These are phyloP conservation scores for Pygmarrhopalites habei DNA, from an alignment of 1,140 invertebrate species.

Conservation along the genomic window DNA sequence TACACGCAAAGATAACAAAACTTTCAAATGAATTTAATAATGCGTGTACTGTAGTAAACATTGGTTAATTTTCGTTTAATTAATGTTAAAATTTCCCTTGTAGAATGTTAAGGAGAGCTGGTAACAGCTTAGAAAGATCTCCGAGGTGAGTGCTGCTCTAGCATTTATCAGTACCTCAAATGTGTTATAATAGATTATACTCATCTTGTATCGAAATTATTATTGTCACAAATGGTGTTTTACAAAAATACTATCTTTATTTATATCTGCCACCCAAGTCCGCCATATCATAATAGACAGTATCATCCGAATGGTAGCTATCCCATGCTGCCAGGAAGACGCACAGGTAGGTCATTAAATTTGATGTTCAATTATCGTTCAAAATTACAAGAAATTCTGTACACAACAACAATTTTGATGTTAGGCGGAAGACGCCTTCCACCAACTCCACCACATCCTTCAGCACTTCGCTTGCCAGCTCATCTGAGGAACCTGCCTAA, in stretches of 20 bases:
- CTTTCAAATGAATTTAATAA: neutral
- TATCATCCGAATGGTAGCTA: constrained; percentile 37
- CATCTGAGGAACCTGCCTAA: constrained; percentile 27
- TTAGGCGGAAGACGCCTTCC: constrained; percentile 44
- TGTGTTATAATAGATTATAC: no score
- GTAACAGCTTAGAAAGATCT: constrained; percentile 34
- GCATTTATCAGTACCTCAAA: no score
- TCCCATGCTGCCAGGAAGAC: constrained; percentile 36
- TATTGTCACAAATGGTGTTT: no score
- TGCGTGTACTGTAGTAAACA: neutral
- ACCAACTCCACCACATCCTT: constrained; percentile 50
- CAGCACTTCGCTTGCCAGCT: constrained; percentile 41
- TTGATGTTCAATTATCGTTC: neutral
- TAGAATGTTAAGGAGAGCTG: constrained; percentile 21
- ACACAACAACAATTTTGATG: neutral
- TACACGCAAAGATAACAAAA: no score
- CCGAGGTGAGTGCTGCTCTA: no score
- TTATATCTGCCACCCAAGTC: no score
- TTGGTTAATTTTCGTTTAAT: neutral
- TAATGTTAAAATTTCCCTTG: neutral
- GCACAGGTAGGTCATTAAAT: constrained; percentile 20
- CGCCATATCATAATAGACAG: constrained; percentile 26
- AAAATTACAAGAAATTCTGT: neutral
- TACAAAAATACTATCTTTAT: no score
- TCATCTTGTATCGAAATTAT: no score